Evolutionary conservation across 2,888 invertebrate genomes (phyloP), one percentile per base, ranked within the genome.

Genomic region (Temnothorax unifasciatus): DNA sequence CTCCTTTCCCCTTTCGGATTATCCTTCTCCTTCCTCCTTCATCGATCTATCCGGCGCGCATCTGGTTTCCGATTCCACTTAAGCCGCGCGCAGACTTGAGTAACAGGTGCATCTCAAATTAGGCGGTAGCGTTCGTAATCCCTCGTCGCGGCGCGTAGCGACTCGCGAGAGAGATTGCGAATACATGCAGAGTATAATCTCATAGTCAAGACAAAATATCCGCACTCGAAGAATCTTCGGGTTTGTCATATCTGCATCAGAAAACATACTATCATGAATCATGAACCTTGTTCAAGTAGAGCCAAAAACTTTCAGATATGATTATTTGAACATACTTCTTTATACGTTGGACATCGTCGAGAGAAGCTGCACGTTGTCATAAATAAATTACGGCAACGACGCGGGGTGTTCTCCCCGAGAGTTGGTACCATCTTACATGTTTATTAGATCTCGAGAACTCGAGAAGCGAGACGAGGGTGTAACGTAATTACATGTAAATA

Each of bases 401-500:
- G 64, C 15, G 15, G 71, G 59, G 69, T 13, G n/a, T 66, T 79
- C 66, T 79, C 50, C 73, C 50, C 57, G 71, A 41, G 71, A 71
- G 85, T 81, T 68, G 63, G 59, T 52, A 81, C 64, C 66, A 83
- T 86, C 86, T 84, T 88, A 86, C 86, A 90, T 90, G 87, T 91
- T 90, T 92, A 91, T 90, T 89, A 92, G 90, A 87, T 89, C 44
- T 74, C 59, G 71, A 82, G 66, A 87, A 89, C 85, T 82, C 83
- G 83, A 54, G 83, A 54, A 34, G 44, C 69, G 69, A 82, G 86
- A 81, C 74, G 86, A 74, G 85, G 71, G 87, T 76, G 66, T 84
- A 83, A 86, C 68, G 86, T 92, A 93, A 93, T 92, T 90, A 89
- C 89, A 93, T 92, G 92, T 92, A 92, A 92, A 93, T 92, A 91